Evolutionary conservation across 2,113 vertebrate species (phyloP), one percentile per base, ranked within the genome.

Genomic region (Casuarius casuarius): DNA sequence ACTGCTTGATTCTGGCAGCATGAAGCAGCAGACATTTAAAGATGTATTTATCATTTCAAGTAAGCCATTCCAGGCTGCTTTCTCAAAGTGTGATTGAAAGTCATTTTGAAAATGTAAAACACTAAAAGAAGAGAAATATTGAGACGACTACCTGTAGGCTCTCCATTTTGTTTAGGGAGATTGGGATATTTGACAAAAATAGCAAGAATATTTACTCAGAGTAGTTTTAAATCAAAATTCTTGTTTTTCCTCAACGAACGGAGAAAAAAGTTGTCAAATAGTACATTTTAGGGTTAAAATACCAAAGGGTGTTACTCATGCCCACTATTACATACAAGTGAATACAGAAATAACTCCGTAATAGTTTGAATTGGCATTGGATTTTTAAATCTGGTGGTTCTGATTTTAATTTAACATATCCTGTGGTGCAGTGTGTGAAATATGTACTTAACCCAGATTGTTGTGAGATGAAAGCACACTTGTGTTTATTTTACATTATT

Each of bases 341-440:
- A 97, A 97, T 90, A 96, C 59, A 95, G 92, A 95, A 98, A 91
- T 98, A 98, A 96, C 90, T 96, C 46, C 31, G 31, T 17, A 66
- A 68, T 93, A 84, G 79, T 92, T 97, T 95, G 94, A 95, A 82
- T 90, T 98, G 97, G 94, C 90, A 92, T 58, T 84, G 71, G 66
- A 90, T 96, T 98, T 96, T 96, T 65, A 84, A 95, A 93, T 95
- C 82, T 87, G 74, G 82, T 98, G 96, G 95, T 97, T 97, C 97
- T 98, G 95, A 98, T 98, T 98, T 98, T 97, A 98, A 98, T 98
- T 98, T 98, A 98, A 98, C 94, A 97, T 97, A 98, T 98, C 98
- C 98, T 98, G 98, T 98, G 91, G 95, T 97, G 96, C 95, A 97
- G 95, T 97, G 97, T 98, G 97, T 97, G 97, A 98, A 98, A 98